These are phyloP conservation scores for Monoplex corrugatus DNA, from an alignment of 2,888 invertebrate species.

Conservation along the genomic window DNA sequence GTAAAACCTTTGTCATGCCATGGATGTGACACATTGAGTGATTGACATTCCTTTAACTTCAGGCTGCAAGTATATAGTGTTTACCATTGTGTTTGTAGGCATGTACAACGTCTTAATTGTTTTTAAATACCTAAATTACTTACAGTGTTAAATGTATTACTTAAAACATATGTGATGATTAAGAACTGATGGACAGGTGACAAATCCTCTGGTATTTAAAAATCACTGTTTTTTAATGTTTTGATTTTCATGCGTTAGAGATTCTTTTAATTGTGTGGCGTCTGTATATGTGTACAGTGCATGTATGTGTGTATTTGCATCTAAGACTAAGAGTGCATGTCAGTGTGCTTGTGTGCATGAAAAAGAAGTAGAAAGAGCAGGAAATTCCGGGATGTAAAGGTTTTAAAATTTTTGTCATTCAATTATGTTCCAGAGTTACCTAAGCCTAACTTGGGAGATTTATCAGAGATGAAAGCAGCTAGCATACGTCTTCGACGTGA, in stretches of 20 bases:
- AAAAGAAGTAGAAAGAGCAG: not conserved
- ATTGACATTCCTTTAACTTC: no score
- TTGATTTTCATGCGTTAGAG: not conserved
- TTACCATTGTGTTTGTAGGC: not conserved
- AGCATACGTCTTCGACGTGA: constrained; percentile 77
- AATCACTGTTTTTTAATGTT: not conserved
- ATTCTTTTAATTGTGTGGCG: not conserved
- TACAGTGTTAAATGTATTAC: no score
- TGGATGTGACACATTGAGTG: no score
- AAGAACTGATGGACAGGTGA: no score
- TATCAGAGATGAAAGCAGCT: constrained; percentile 76
- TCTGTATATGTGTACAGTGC: not conserved
- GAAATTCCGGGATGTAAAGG: not conserved
- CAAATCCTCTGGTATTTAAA: no score
- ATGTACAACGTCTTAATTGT: no score
- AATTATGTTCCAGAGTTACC: constrained; percentile 78
- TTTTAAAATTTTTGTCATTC: not conserved
- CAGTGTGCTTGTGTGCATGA: constrained; percentile 5
- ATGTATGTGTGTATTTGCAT: no score
- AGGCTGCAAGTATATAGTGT: no score
- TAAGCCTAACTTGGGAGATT: constrained; percentile 80
- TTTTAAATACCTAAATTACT: no score
- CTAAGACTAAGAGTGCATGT: not conserved
- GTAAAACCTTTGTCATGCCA: no score
- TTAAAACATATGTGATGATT: no score